Percentiles rank a stretch among this genome's conserved stretches.
These are phyloP conservation scores for Silurus aristotelis DNA, from an alignment of 2,797 vertebrate genomes.

Conservation along the genomic window DNA sequence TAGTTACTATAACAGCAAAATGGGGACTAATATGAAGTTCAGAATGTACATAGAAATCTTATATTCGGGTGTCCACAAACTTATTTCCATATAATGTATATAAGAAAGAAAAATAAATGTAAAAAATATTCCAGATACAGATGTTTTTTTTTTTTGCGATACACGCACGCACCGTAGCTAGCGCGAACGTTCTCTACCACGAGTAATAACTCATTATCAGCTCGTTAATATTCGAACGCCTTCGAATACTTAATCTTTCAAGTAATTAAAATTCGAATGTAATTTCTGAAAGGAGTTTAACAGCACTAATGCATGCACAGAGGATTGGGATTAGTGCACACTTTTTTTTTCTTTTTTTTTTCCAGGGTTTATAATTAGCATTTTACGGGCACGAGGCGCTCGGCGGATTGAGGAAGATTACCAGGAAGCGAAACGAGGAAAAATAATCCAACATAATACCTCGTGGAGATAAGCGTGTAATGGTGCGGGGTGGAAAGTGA, in stretches of 20 bases:
- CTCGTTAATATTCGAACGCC: conserved; percentile 12
- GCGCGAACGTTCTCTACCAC: not conserved
- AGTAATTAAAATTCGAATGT: conserved; percentile 30
- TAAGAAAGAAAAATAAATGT: not conserved
- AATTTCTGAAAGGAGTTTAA: conserved; percentile 33
- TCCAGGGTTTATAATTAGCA: conserved; percentile 11
- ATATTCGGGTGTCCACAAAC: no score
- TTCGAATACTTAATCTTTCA: conserved; percentile 23
- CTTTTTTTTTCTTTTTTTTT: not conserved
- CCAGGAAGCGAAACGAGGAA: conserved; percentile 19
- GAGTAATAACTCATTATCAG: conserved; percentile 13
- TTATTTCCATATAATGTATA: no score
- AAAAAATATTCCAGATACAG: not conserved
- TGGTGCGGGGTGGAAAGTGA: not conserved
- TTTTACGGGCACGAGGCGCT: not conserved
- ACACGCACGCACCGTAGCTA: not conserved
- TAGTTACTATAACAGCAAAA: no score
- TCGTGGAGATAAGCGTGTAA: not conserved
- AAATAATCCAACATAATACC: conserved; percentile 27
- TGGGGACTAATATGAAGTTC: no score
- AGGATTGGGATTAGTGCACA: conserved; percentile 9
- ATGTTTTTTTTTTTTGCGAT: not conserved
- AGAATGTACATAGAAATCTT: no score
- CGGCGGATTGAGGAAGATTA: conserved; percentile 2
- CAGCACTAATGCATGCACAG: conserved; percentile 24